Evolutionary conservation across 2,113 vertebrate species (phyloP), one percentile per base, ranked within the genome.

Genomic region (Lycaon pictus): DNA sequence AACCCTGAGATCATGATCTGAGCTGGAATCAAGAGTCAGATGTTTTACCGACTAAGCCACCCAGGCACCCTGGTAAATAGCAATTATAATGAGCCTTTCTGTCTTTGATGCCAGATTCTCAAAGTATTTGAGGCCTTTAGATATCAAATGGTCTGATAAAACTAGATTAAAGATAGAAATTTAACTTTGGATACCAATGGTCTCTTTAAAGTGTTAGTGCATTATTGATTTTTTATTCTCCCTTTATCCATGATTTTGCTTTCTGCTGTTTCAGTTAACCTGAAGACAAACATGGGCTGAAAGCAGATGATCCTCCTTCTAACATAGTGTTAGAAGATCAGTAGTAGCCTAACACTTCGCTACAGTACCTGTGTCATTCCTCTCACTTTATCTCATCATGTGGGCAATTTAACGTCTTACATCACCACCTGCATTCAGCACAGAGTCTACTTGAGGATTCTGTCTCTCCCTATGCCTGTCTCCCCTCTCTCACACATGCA

Each of bases 81-180:
- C 48, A 88, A n/a, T 92, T 72, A 51, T 48, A 62, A 77, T 79
- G 35, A 79, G 71, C 13, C 35, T 77, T 83, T 95, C 25, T 60
- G 10, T 65, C 37, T 86, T 60, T 82, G 56, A 60, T 32, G 10
- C 55, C 43, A 92, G 89, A 76, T 25, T 92, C 37, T 43, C 16
- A 60, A 71, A 88, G 15, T 79, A 51, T 71, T 87, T 72, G 48
- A 91, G 62, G n/a, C 1, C 35, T 88, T 82, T 82, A 83, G 43
- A 53, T 82, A 67, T 74, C 72, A 88, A 96, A 60, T 29, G 60
- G 19, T 20, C 20, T n/a, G 56, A 81, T 85, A 56, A 60, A 48
- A 84, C 27, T 29, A 71, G 72, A 53, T 88, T 82, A 83, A 93
- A 79, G 76, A 27, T 1, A 83, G 32, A 13, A 32, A 35, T 88